phyloP scores from a whole-genome alignment of 1,140 invertebrate genomes.

The Spodoptera litura region DNA sequence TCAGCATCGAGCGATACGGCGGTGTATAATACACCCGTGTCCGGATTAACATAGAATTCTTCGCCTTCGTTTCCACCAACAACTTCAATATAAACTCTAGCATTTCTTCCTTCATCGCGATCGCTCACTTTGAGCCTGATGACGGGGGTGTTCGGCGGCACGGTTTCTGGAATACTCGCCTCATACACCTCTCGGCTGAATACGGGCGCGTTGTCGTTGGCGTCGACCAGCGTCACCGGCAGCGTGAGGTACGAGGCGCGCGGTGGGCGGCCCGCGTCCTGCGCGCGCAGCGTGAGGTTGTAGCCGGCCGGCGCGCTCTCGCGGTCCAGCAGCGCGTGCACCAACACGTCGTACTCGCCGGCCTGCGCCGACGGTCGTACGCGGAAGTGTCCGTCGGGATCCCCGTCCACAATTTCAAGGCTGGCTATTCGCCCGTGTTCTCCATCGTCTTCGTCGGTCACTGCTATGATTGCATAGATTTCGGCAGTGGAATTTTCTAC shows the following conservation, averaged over 20 bases:
- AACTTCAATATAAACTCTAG: constrained; percentile 94
- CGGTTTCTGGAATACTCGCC: constrained; percentile 94
- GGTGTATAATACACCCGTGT: constrained; percentile 96
- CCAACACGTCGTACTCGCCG: constrained; percentile 92
- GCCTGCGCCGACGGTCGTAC: constrained; percentile 88
- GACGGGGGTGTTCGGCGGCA: constrained; percentile 95
- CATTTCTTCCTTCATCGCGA: constrained; percentile 93
- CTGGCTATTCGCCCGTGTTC: constrained; percentile 93
- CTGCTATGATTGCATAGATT: constrained; percentile 95
- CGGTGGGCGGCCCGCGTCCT: constrained; percentile 93
- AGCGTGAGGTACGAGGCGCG: constrained; percentile 91
- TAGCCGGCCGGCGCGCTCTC: constrained; percentile 92
- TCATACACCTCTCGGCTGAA: constrained; percentile 96
- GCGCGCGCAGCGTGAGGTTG: constrained; percentile 94
- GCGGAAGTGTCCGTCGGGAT: constrained; percentile 94
- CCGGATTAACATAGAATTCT: constrained; percentile 94
- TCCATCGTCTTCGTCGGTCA: constrained; percentile 93
- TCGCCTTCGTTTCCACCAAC: constrained; percentile 96
- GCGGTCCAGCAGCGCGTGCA: constrained; percentile 91
- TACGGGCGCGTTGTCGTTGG: constrained; percentile 94
- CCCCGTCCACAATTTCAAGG: constrained; percentile 95
- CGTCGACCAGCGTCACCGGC: constrained; percentile 91
- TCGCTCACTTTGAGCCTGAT: constrained; percentile 95
- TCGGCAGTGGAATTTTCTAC: constrained; percentile 94
- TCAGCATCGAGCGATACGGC: constrained; percentile 95